Base-by-base conservation (phyloP, 2,888 invertebrate species). In the Oscheius onirici region DNA sequence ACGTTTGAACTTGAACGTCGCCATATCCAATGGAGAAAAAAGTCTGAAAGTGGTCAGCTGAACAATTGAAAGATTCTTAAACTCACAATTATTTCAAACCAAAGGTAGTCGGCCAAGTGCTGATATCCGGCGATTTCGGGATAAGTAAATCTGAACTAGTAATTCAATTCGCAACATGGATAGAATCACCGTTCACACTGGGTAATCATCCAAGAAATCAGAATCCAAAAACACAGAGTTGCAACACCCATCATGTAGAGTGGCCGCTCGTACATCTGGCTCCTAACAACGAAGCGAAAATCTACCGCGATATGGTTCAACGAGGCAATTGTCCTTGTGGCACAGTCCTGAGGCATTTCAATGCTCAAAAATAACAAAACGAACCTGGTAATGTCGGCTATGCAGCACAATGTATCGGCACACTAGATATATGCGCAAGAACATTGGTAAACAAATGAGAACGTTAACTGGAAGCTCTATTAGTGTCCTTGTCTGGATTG, bases 11-110 rank as follows among this genome's bases (percentile, higher is more conserved):
- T 90, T 97, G 97, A 90, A 87, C 75, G 91, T 97, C 99, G 89
- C 99, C 99, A 91, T 99, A 99, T 89, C 99, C 99, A 88, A 99
- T 97, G 91, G 97, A 97, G 90, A 97, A 97, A 91, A 99, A 93
- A 95, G 99, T 99, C 84, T 84, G 69, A 13, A 77, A 74, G n/a
- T 13, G 58, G 13, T 28, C 17, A 26, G 22, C 43, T 46, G 46
- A 24, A 24, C 40, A 28, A 8, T 52, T n/a, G 13, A 95, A 58
- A 46, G 34, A 20, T 11, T 17, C 24, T 54, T 11, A 13, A 49
- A 76, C 83, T 76, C 51, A 84, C 84, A 71, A 85, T 85, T 51
- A 84, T 83, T 60, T 84, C 84, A 68, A 87, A 87, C 87, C 87
- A 87, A 3, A 84, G 61, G 65, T 81, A 86, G 67, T 87, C 84